Evolutionary conservation across 2,797 vertebrate genomes (phyloP), one percentile per base, ranked within the genome.

Genomic region (Gymnoscopelus microlampas): DNA sequence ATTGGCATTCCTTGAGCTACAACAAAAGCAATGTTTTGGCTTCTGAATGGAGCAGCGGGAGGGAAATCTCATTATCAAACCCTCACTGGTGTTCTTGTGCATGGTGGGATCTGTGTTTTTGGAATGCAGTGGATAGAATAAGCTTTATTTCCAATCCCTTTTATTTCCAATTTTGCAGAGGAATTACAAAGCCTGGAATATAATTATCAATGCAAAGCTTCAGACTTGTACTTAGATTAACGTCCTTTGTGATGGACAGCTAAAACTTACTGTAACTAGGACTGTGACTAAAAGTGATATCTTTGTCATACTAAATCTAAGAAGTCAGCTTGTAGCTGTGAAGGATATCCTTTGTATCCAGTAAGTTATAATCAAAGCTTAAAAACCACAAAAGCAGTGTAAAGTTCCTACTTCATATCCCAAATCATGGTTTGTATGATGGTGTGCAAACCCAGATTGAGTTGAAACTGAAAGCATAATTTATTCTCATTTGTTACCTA

Each of bases 1-100:
- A 79, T 85, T 82, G 47, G 71, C 74, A 84, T 85, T 87, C 76
- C n/a, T 47, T 54, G 26, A 70, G 69, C 51, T 66, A 48, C 39
- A 7, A 65, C 73, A 79, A 73, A 70, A 55, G 24, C 15, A 26
- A 68, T 57, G 69, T 70, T 70, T 71, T 76, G 66, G 66, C 58
- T 23, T 51, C 54, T 49, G 53, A 82, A 66, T 32, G 78, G 65
- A 48, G 63, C 15, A 53, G 56, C 68, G 58, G 55, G 55, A 66
- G 50, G 53, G 11, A 39, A 77, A 55, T 63, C 26, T 23, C 53
- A 86, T 83, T 80, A 85, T 81, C 55, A 70, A 62, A 81, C 48
- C 68, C 73, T 84, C 64, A 73, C 68, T 70, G 74, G 62, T 63
- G 70, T 73, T 68, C 63, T 58, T 57, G 48, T 82, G 63, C 61